phyloP scores from a whole-genome alignment of 2,113 vertebrate species.

The Hassar affinis region DNA sequence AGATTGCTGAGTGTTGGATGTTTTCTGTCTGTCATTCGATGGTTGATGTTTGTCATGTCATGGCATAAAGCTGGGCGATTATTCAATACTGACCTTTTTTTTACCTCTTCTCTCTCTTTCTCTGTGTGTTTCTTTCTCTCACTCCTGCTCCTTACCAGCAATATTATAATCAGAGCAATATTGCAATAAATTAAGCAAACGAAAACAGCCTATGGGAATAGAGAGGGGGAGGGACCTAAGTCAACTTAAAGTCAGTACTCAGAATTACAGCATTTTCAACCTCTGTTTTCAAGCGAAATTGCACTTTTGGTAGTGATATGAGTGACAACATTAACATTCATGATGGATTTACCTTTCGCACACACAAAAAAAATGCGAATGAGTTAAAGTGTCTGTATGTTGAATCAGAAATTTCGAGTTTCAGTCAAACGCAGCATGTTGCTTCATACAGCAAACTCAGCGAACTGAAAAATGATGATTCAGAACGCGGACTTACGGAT shows the following conservation, averaged over 20 bases:
- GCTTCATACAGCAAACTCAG: neutral
- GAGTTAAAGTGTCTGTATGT: neutral
- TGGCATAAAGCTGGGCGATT: slow-evolving; percentile 5
- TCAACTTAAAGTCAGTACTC: neutral
- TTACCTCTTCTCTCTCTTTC: too few species aligned
- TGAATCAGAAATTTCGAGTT: neutral
- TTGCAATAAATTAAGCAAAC: neutral
- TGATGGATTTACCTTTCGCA: neutral
- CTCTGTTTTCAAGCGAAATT: neutral
- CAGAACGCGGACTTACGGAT: neutral
- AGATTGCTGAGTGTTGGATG: slow-evolving; percentile 3
- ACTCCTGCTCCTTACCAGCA: neutral
- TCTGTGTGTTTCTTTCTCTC: too few species aligned
- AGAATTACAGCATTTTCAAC: neutral
- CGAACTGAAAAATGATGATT: neutral
- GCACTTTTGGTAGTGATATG: neutral
- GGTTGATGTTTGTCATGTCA: slow-evolving; percentile 29
- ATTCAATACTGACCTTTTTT: neutral
- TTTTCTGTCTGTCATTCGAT: slow-evolving; percentile 4
- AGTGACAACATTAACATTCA: neutral
- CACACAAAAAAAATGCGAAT: neutral
- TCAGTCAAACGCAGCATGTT: too few species aligned
- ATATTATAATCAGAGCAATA: neutral
- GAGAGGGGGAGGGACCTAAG: neutral
- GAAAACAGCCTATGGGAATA: neutral